Base-by-base conservation (phyloP, 2,113 vertebrate genomes). In the Epinephelus cyanopodus region DNA sequence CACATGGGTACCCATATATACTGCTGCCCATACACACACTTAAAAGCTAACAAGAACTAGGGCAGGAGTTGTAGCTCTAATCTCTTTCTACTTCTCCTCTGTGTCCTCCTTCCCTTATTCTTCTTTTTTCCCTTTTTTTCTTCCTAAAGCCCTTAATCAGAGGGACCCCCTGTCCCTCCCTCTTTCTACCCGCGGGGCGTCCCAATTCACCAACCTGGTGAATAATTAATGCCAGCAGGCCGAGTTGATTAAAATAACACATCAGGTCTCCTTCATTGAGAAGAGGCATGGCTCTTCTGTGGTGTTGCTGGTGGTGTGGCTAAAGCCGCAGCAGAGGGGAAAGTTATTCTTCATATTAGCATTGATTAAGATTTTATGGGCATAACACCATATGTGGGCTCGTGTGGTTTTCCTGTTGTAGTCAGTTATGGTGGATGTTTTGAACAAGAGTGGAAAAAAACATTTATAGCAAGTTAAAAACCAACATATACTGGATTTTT, bases 181-280 rank as follows among this genome's bases (percentile, higher is more conserved):
- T 82, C 79, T 80, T n/a, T 61, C 57, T 70, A 45, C 80, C 90
- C 87, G 53, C 74, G 19, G 85, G 79, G 79, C 79, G 56, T 94
- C 90, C 91, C 91, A 93, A 87, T 93, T 89, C 92, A 90, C 93
- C 86, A 88, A 86, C 92, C 76, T 86, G 83, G 74, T 94, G 89
- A 95, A 95, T 95, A 94, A 95, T 95, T 92, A 92, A 95, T 93
- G 82, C 82, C 82, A 57, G 82, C 92, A 93, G 92, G 89, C 82
- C 79, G 48, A 87, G 90, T 90, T 91, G 93, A 95, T 95, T 93
- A 94, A 94, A 95, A 93, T 89, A 93, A 94, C 92, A 93, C 90
- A 91, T 91, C 89, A 90, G 90, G 89, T 87, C 84, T 87, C 79
- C 72, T 89, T 87, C 93, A 85, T 84, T 87, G 85, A 92, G 86